Conservation (phyloP, 1,140 invertebrate species). For the Tenebrio molitor region DNA sequence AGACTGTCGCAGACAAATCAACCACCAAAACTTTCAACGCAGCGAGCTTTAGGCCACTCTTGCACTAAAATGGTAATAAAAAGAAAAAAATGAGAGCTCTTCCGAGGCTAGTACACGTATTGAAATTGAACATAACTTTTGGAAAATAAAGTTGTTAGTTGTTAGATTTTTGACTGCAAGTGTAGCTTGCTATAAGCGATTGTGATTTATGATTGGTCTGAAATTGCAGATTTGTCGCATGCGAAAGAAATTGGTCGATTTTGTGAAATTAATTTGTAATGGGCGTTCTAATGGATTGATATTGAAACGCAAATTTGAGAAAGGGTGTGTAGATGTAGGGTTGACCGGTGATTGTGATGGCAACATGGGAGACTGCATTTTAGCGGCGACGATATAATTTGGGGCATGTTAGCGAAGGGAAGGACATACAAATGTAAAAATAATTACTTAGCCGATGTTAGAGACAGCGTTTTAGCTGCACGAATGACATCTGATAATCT, state of each 20-base stretch:
- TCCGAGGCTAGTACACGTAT: not conserved
- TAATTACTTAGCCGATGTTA: conserved; percentile 14
- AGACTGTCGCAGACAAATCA: conserved; percentile 20
- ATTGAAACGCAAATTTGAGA: not conserved
- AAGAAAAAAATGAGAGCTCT: not conserved
- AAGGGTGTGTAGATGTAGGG: not conserved
- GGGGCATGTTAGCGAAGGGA: not conserved
- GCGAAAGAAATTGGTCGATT: too few relatives aligned
- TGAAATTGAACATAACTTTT: too few relatives aligned
- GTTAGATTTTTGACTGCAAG: too few relatives aligned
- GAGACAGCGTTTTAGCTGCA: conserved; percentile 7
- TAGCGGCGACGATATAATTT: conserved; percentile 1
- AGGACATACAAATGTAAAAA: conserved; percentile 16
- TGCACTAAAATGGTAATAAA: conserved; percentile 1
- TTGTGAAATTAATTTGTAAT: too few relatives aligned
- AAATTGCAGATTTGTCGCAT: too few relatives aligned
- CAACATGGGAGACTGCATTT: not conserved
- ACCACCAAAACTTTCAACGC: not conserved
- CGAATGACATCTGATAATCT: conserved; percentile 22
- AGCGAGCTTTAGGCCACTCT: not conserved
- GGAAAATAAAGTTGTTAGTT: too few relatives aligned
- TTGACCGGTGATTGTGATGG: not conserved
- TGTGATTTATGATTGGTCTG: too few relatives aligned
- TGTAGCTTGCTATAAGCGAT: too few relatives aligned
- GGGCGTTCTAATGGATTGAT: not conserved